These are phyloP conservation scores for Hystrix brachyura DNA, from an alignment of 2,113 vertebrate species.

Conservation along the genomic window DNA sequence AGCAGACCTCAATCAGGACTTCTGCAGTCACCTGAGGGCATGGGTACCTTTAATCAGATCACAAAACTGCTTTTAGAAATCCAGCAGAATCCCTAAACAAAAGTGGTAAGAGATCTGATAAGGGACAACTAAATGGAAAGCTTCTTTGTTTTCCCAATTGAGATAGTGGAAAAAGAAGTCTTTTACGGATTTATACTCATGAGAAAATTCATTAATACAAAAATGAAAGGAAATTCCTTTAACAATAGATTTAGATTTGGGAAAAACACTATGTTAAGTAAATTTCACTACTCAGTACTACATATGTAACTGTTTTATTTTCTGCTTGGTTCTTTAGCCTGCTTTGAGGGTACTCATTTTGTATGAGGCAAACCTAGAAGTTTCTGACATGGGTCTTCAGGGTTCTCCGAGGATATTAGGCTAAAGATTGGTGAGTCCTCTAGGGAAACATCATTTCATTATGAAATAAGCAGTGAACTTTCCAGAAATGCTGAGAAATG, in stretches of 20 bases:
- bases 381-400: neutral
- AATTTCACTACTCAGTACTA: neutral
- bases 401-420: neutral
- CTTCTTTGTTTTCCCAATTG: neutral
- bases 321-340: neutral
- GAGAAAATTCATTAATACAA: neutral
- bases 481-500: slow-evolving; percentile 34
- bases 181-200: neutral
- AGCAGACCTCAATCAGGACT: neutral
- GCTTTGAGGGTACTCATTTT: neutral
- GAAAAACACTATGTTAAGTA: neutral
- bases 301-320: neutral
- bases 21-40: neutral
- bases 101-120: neutral
- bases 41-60: neutral
- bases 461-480: neutral
- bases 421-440: neutral
- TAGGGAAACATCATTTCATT: slow-evolving; percentile 47
- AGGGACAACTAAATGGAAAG: neutral
- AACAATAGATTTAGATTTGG: neutral
- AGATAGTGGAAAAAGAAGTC: neutral
- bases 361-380: neutral
- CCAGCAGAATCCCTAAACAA: neutral
- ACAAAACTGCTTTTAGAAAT: neutral
- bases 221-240: neutral